phyloP scores from a whole-genome alignment of 2,797 vertebrate genomes.

The Euphonia xanthogaster region DNA sequence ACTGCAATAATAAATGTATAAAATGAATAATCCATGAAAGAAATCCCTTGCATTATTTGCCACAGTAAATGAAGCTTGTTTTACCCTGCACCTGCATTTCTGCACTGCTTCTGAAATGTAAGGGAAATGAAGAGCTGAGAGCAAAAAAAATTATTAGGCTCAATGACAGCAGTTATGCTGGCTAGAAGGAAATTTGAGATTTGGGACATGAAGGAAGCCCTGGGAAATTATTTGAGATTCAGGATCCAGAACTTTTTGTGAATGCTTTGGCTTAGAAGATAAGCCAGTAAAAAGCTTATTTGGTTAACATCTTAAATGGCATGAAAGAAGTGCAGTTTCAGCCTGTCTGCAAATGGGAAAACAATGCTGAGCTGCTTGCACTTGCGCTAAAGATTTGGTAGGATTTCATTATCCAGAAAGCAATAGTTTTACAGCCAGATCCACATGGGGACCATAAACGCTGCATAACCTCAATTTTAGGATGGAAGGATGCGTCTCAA shows the following conservation, averaged over 20 bases:
- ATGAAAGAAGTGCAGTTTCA: not conserved
- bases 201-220: not conserved
- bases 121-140: not conserved
- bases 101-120: not conserved
- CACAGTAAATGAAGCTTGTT: constrained; percentile 9
- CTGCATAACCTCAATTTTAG: not conserved
- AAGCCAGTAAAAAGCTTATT: not conserved
- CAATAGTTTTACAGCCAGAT: not conserved
- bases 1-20: not conserved
- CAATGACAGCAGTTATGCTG: not conserved
- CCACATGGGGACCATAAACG: not conserved
- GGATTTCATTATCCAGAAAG: not conserved
- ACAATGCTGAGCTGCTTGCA: not conserved
- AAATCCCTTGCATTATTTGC: constrained; percentile 8
- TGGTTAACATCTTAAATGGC: not conserved
- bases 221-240: not conserved
- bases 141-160: not conserved
- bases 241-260: not conserved
- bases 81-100: not conserved
- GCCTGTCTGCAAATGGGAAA: not conserved
- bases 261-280: not conserved
- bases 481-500: not conserved
- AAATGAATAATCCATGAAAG: constrained; percentile 36
- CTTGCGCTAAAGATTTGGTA: not conserved
- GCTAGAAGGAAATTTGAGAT: not conserved